Evolutionary conservation across 2,113 vertebrate genomes (phyloP).

Genomic region (Garra rufa): DNA sequence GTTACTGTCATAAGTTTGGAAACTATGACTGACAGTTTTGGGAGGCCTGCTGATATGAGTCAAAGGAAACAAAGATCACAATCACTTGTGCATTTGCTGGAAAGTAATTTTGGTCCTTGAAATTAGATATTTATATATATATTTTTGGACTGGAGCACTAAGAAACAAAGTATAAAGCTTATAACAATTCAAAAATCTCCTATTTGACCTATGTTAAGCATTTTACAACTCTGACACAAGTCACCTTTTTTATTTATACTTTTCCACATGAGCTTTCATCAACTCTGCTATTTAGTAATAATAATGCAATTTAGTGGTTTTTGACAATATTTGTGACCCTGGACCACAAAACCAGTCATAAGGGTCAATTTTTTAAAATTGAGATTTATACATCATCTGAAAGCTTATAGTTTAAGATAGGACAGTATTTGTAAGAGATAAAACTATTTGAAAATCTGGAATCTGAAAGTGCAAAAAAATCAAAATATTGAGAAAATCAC

Average conservation of each 20-base stretch:
- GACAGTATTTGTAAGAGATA: no score
- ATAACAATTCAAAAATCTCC: neutral
- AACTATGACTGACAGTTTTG: neutral
- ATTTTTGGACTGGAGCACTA: neutral
- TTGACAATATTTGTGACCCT: no score
- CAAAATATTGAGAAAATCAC: no score
- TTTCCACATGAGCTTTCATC: neutral
- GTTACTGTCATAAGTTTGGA: constrained; percentile 19
- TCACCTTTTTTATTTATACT: neutral
- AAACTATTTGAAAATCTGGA: no score
- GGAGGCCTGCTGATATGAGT: constrained; percentile 3
- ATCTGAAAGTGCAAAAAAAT: no score
- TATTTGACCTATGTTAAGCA: neutral
- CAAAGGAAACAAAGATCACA: neutral
- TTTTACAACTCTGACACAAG: neutral
- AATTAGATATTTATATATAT: neutral
- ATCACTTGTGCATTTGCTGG: neutral
- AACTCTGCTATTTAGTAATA: neutral
- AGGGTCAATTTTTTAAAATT: no score
- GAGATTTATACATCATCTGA: no score
- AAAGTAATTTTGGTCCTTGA: neutral
- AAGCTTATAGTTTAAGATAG: no score
- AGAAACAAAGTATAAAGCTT: neutral
- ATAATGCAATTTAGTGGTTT: neutral
- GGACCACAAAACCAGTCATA: no score